phyloP scores from a whole-genome alignment of 64 coral and sea anemone species.

The Cladopsammia gracilis region DNA sequence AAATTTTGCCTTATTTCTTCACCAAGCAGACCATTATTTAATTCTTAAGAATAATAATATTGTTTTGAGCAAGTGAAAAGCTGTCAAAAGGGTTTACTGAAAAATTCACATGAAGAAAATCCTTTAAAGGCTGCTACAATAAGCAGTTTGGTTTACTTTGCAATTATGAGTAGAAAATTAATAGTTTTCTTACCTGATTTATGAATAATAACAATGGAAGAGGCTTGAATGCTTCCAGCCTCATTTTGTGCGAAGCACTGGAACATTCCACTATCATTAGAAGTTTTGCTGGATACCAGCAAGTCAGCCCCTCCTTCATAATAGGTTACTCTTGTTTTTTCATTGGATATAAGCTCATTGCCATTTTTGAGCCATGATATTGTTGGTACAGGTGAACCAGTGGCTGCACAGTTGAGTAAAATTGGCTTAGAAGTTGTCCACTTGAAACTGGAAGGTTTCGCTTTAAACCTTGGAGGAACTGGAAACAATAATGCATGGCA shows the following conservation, averaged over 20 bases:
- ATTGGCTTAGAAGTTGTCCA: neutral
- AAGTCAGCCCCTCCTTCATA: slow-evolving; percentile 25
- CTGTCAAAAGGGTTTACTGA: too few relatives aligned
- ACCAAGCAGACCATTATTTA: too few relatives aligned
- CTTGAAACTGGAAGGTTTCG: neutral
- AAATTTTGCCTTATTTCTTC: too few relatives aligned
- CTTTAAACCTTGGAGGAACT: slow-evolving; percentile 87
- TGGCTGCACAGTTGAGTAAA: slow-evolving; percentile 58
- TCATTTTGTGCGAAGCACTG: slow-evolving; percentile 95
- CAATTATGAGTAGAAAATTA: neutral
- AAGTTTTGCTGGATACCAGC: neutral
- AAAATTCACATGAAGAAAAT: too few relatives aligned
- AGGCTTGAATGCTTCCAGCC: slow-evolving; percentile 70
- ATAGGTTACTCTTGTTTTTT: neutral
- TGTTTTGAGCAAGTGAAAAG: too few relatives aligned
- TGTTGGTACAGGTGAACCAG: slow-evolving; percentile 68
- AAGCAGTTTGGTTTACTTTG: neutral
- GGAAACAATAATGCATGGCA: neutral
- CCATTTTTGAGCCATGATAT: slow-evolving; percentile 94
- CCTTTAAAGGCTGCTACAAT: too few relatives aligned
- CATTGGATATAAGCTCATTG: slow-evolving; percentile 23
- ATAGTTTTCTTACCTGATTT: slow-evolving; percentile 52
- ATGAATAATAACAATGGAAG: slow-evolving; percentile 62
- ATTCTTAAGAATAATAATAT: too few relatives aligned
- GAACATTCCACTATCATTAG: slow-evolving; percentile 69